Base-by-base conservation (phyloP, 2,888 invertebrate genomes). In the Callinectes sapidus region DNA sequence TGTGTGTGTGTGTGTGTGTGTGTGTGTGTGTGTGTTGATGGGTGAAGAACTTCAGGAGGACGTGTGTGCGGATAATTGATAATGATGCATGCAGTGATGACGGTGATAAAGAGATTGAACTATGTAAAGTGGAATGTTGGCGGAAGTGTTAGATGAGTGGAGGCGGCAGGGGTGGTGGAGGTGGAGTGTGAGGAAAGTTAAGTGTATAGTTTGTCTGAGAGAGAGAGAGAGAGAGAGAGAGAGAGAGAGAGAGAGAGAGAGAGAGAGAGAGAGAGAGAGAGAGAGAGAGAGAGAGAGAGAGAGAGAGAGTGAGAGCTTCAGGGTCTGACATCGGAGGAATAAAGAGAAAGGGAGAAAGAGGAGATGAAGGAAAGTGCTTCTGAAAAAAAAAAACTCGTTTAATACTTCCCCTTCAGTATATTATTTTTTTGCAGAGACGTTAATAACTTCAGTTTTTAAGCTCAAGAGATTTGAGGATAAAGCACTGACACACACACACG, bases 401-500 rank as follows among this genome's bases (percentile, higher is more conserved):
- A 23, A 71, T 10, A 71, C 23, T 71, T 71, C 71, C n/a, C 28
- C 28, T 71, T 28, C 71, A 28, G 23, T 66, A n/a, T 8, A 71
- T 71, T n/a, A 71, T 28, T 71, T 71, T 71, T 71, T 71, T 71
- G 71, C 28, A n/a, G 23, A 71, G 28, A 71, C 23, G 28, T 48
- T 28, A 87, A 48, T 87, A 48, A 23, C 48, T 87, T 87, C 32
- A 39, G 23, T 32, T 35, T 87, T 48, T 54, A 48, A 28, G 28
- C 48, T 5, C 16, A 16, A 35, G 85, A 42, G 42, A 86, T 48
- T 35, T 48, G 54, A 48, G 48, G 14, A 2, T n/a, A 39, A 88
- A 8, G 18, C 54, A 88, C 88, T 55, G n/a, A 55, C 88, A 88
- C 88, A 88, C 88, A 87, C 88, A 88, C 88, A 88, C 88, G 55